A percentile compares a stretch with the other conserved stretches of the same genome.
Conservation (phyloP, 2,888 invertebrate species). For the Acanthosoma haemorrhoidale region DNA sequence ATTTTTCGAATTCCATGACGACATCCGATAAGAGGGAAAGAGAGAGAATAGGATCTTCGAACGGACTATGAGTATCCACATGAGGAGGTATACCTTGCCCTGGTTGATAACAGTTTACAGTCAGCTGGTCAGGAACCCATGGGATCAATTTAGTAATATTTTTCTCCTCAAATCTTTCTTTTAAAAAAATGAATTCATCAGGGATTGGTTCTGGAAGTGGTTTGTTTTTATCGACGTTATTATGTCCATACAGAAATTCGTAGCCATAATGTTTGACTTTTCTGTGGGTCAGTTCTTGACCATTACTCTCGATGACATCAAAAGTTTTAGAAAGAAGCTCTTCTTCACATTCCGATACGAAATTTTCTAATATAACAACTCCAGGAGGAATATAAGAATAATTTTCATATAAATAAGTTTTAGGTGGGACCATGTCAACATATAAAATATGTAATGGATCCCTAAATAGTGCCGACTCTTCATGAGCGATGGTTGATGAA, state of each 20-base stretch:
- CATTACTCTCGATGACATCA: slow-evolving; percentile 42
- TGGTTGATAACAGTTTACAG: slow-evolving; percentile 75
- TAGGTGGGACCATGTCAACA: slow-evolving; percentile 47
- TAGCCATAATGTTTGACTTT: slow-evolving; percentile 87
- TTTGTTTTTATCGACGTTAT: slow-evolving; percentile 69
- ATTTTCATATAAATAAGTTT: slow-evolving; percentile 46
- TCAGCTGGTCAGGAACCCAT: slow-evolving; percentile 68
- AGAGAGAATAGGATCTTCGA: slow-evolving; percentile 80
- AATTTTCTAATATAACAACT: slow-evolving; percentile 62
- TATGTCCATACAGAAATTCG: slow-evolving; percentile 81
- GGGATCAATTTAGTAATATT: slow-evolving; percentile 39
- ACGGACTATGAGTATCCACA: slow-evolving; percentile 91
- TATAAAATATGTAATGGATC: slow-evolving; percentile 62
- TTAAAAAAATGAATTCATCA: slow-evolving; percentile 59
- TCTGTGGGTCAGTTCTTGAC: slow-evolving; percentile 65
- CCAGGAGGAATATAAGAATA: slow-evolving; percentile 56
- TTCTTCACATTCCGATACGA: slow-evolving; percentile 68
- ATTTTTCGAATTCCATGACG: slow-evolving; percentile 82
- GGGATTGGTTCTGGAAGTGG: slow-evolving; percentile 69
- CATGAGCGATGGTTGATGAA: slow-evolving; percentile 55
- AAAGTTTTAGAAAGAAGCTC: slow-evolving; percentile 54
- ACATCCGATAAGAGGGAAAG: slow-evolving; percentile 75
- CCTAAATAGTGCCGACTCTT: slow-evolving; percentile 54
- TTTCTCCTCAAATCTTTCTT: slow-evolving; percentile 53
- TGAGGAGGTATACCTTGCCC: slow-evolving; percentile 94